Conservation (phyloP, 2,113 vertebrate species). For the Elephas maximus region DNA sequence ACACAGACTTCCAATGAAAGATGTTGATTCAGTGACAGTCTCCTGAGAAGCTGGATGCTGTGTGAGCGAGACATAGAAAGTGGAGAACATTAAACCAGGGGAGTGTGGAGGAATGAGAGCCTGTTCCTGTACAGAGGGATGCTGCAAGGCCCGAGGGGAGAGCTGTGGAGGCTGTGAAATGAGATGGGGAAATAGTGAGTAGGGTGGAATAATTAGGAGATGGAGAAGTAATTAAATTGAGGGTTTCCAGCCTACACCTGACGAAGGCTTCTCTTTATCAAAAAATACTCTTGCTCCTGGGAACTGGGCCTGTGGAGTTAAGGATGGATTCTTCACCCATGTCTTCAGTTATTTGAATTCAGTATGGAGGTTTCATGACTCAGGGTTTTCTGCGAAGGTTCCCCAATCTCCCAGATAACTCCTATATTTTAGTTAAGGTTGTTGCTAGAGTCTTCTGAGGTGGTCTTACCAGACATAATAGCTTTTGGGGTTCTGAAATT, state of each 20-base stretch:
- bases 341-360: constrained; percentile 37
- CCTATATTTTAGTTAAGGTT: neutral
- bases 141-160: neutral
- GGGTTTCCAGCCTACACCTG: constrained; percentile 29
- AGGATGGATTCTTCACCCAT: neutral
- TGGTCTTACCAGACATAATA: neutral
- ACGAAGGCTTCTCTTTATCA: constrained; percentile 52
- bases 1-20: neutral
- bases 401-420: neutral
- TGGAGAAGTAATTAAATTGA: constrained; percentile 64
- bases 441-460: neutral
- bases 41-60: constrained; percentile 17
- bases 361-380: neutral
- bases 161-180: neutral
- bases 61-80: constrained; percentile 8
- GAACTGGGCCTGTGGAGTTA: neutral
- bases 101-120: too few species aligned
- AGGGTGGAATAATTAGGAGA: constrained; percentile 8
- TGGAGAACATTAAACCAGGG: neutral
- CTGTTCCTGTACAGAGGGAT: neutral
- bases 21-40: constrained; percentile 11
- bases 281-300: constrained; percentile 14
- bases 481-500: too few species aligned
- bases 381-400: neutral
- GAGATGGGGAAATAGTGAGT: neutral